phyloP scores from a whole-genome alignment of 2,113 vertebrate genomes.

The Lichenostomus cassidix region DNA sequence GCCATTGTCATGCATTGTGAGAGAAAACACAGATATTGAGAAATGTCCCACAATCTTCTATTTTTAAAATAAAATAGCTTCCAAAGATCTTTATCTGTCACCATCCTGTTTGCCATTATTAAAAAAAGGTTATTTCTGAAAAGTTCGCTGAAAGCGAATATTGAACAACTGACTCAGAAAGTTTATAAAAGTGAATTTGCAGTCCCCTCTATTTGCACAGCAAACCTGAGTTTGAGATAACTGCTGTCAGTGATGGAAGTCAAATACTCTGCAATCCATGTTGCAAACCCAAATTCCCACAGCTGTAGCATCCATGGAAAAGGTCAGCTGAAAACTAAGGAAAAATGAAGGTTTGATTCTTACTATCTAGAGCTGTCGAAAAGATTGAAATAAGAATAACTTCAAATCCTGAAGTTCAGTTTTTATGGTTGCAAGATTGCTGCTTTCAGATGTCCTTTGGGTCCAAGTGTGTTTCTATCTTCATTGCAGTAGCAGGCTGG shows the following conservation, averaged over 20 bases:
- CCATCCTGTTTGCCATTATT: background rate
- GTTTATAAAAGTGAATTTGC: background rate
- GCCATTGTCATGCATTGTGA: background rate
- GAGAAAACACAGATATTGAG: background rate
- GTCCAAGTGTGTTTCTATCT: background rate
- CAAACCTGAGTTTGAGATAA: background rate
- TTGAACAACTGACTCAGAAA: background rate
- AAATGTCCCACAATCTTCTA: background rate
- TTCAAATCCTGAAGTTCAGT: background rate
- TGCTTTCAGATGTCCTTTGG: background rate
- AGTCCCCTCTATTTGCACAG: background rate
- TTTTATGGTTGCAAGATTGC: background rate
- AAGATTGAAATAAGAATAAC: background rate
- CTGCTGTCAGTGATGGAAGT: background rate
- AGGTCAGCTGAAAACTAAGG: background rate
- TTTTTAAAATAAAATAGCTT: background rate
- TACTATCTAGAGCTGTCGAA: accelerated
- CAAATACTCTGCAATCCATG: background rate
- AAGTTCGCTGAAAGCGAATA: background rate
- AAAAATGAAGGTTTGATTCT: background rate
- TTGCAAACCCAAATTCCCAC: background rate
- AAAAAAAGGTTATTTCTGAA: background rate
- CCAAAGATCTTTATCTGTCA: background rate
- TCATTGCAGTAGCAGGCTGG: background rate
- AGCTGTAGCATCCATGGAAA: background rate